phyloP scores from a whole-genome alignment of 2,113 vertebrate species.

The Cisticola juncidis region DNA sequence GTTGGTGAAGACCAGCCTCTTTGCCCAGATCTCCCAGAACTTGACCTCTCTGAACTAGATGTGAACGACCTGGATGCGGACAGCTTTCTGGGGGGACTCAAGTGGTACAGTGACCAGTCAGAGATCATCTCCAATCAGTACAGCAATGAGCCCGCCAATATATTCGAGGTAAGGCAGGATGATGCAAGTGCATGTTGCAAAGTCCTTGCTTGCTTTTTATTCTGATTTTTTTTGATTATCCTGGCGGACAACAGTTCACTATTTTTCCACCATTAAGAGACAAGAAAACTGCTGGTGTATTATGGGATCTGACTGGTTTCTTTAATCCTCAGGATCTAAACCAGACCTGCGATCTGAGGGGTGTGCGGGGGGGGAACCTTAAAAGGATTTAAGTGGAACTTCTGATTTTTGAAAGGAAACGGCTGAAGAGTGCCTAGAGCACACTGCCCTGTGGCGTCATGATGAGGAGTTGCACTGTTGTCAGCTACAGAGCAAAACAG shows the following conservation, averaged over 20 bases:
- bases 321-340: background rate
- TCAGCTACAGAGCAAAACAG: slow-evolving; percentile 8
- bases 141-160: slow-evolving; percentile 91
- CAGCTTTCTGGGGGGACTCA: slow-evolving; percentile 96
- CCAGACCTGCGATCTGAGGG: background rate
- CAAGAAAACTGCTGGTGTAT: background rate
- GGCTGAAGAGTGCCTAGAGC: background rate
- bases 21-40: slow-evolving; percentile 97
- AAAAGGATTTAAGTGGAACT: background rate
- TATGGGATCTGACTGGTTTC: background rate
- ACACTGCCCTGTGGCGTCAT: background rate
- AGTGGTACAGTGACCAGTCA: slow-evolving; percentile 99
- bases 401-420: background rate
- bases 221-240: background rate
- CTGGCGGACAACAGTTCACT: background rate
- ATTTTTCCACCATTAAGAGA: background rate
- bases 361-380: background rate
- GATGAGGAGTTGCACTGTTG: slow-evolving; percentile 13
- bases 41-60: slow-evolving; percentile 98
- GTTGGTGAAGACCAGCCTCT: slow-evolving; percentile 99
- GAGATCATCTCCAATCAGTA: slow-evolving; percentile 98
- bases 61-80: slow-evolving; percentile 97
- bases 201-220: background rate
- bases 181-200: background rate
- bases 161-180: slow-evolving; percentile 90